phyloP scores from a whole-genome alignment of 2,113 vertebrate species.

The Lophochroa leadbeateri region DNA sequence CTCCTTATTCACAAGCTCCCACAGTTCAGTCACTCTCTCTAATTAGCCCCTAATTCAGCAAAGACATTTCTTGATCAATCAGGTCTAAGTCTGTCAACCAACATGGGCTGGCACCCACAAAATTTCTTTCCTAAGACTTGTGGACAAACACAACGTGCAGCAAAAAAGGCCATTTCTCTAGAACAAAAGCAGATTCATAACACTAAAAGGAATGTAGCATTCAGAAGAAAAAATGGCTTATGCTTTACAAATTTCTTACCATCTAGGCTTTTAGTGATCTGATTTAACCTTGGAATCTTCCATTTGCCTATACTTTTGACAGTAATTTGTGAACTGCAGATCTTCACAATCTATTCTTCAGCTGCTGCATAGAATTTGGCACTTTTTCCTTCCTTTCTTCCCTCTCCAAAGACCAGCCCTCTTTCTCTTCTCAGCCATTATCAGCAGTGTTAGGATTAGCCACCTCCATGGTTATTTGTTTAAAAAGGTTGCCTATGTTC shows the following conservation, averaged over 20 bases:
- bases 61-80: background rate
- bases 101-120: rapidly evolving
- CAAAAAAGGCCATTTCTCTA: background rate
- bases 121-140: background rate
- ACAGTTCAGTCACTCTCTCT: background rate
- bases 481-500: background rate
- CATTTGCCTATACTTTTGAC: background rate
- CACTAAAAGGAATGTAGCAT: background rate
- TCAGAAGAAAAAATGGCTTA: background rate
- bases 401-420: rapidly evolving
- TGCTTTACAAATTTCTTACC: background rate
- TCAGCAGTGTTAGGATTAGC: background rate
- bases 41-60: background rate
- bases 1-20: background rate
- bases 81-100: background rate
- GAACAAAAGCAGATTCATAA: background rate
- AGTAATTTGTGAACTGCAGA: background rate
- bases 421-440: background rate
- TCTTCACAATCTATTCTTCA: background rate
- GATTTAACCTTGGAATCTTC: background rate
- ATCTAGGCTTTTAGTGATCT: background rate
- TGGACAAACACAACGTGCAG: background rate
- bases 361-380: background rate
- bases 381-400: background rate
- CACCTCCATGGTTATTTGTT: background rate